A percentile compares a stretch with the other conserved stretches of the same genome.
These are phyloP conservation scores for Telmatochromis sp. DNA, from an alignment of 2,113 vertebrate species.

Conservation along the genomic window DNA sequence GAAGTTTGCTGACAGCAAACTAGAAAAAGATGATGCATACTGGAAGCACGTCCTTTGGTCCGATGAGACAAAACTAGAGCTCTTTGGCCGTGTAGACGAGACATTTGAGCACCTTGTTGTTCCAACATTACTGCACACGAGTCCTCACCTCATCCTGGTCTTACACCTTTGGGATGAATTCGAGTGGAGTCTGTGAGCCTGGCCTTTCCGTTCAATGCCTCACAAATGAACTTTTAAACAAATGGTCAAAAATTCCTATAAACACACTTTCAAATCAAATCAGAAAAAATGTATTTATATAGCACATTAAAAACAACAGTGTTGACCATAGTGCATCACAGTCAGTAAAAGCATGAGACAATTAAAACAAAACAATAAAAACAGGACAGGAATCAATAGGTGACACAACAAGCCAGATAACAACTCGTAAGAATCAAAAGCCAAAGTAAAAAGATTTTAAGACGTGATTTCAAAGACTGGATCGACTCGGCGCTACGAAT, in stretches of 20 bases:
- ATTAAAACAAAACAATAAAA: background rate
- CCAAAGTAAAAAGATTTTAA: background rate
- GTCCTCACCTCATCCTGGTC: background rate
- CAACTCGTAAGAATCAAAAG: background rate
- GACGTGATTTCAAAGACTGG: background rate
- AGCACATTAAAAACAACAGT: background rate
- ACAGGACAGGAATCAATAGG: background rate
- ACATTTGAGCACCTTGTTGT: background rate
- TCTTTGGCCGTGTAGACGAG: background rate
- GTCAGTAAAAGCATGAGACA: background rate
- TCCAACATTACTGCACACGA: background rate
- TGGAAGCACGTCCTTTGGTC: background rate
- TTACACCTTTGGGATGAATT: background rate
- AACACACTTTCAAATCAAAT: background rate
- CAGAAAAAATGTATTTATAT: rapidly evolving
- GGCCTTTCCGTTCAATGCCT: background rate
- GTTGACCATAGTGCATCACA: background rate
- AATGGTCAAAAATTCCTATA: background rate
- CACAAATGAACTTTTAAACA: background rate
- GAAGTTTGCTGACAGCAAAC: rapidly evolving
- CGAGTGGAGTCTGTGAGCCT: background rate
- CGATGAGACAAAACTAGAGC: background rate
- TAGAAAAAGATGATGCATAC: background rate
- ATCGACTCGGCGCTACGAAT: rapidly evolving
- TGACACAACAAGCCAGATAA: background rate